Evolutionary conservation across 2,113 vertebrate species (phyloP), one percentile per base, ranked within the genome.

Genomic region (Polypterus bichir): DNA sequence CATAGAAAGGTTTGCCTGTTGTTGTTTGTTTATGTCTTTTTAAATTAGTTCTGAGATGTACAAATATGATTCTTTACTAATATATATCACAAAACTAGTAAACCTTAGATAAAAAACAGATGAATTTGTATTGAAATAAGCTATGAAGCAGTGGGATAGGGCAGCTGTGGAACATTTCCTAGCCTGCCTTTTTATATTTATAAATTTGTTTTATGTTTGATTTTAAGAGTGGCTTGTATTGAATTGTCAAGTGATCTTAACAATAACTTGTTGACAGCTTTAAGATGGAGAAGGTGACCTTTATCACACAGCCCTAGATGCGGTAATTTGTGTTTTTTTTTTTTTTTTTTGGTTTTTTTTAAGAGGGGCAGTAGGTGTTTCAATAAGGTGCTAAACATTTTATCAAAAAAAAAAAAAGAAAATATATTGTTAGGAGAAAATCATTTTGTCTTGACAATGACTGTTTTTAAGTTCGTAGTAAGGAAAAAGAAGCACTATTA

Each of bases 301-400:
- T 80, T 84, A 82, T 85, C 79, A 84, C 88, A 85, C 84, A 90
- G 88, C 88, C 89, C 91, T 84, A 85, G 83, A 84, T 48, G 72
- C 74, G 80, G 70, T 71, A 74, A 71, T 77, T 82, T 78, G 71
- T 71, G 72, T 83, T 65, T 69, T 71, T 70, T 63, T 63, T 57
- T 69, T 76, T 74, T 62, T 74, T 64, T 73, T 81, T 76, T n/a
- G n/a, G 63, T 73, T 79, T 77, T 59, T 77, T 58, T 79, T 73
- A 76, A 78, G 73, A 83, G 87, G 85, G 87, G 85, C 87, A 86
- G 82, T 83, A 78, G 86, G 84, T 85, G 90, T 89, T 88, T 91
- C 77, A 81, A 81, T 78, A 96, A 89, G 94, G 93, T 95, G 93
- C 93, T 95, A 96, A 90, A 91, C 88, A 80, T 92, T 94, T 94